Conservation (phyloP, 2,113 vertebrate genomes). For the Nansenia antarctica region DNA sequence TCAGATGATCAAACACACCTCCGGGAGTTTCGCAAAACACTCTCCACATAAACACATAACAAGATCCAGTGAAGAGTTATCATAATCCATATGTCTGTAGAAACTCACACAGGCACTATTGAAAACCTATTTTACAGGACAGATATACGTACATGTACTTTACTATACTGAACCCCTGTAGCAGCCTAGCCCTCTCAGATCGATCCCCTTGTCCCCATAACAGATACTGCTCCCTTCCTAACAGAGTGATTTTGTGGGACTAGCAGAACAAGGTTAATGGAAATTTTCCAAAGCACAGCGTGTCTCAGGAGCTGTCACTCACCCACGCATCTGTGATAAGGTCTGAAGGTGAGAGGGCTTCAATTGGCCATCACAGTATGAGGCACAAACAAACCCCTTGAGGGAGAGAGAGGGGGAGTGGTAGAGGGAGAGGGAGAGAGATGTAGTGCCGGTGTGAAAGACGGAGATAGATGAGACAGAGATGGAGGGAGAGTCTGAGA, state of each 20-base stretch:
- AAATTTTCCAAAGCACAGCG: constrained; percentile 41
- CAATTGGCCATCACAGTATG: constrained; percentile 26
- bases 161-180: neutral
- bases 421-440: neutral
- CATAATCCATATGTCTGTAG: neutral
- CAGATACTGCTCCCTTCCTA: neutral
- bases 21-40: constrained; percentile 45
- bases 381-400: constrained; percentile 36
- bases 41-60: constrained; percentile 42
- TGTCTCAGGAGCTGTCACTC: constrained; percentile 30
- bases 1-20: constrained; percentile 65
- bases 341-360: constrained; percentile 34
- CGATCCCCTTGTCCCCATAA: neutral
- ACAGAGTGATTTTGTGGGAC: neutral
- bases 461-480: too few relatives aligned
- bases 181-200: neutral
- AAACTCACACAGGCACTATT: neutral
- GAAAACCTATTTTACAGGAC: too few relatives aligned
- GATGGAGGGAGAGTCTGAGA: neutral
- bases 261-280: constrained; percentile 60
- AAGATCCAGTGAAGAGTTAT: constrained; percentile 24
- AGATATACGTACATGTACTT: neutral
- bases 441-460: too few relatives aligned
- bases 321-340: constrained; percentile 49
- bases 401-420: neutral